Percentiles rank a stretch among this genome's conserved stretches.
Evolutionary conservation across 1,140 invertebrate species (phyloP).

Genomic region (Caenorhabditis brenneri): DNA sequence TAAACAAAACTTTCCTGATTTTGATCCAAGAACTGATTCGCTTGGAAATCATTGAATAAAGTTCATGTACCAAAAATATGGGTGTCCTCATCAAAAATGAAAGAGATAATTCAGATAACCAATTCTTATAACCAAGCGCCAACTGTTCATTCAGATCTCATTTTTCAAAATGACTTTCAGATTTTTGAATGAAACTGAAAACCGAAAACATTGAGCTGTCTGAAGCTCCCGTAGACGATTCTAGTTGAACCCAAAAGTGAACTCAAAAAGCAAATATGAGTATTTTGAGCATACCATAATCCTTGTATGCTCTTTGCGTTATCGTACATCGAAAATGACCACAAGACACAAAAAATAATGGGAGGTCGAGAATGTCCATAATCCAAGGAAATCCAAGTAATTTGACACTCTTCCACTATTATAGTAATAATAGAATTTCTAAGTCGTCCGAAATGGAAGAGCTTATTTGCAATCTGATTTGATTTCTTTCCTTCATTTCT

Average conservation of each 20-base stretch:
- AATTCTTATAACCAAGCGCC: no score
- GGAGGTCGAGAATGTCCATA: neutral
- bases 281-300: neutral
- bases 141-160: no score
- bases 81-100: no score
- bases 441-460: constrained; percentile 1
- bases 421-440: constrained; percentile 23
- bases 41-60: no score
- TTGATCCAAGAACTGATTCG: no score
- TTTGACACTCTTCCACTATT: neutral
- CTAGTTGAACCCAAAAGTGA: neutral
- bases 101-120: no score
- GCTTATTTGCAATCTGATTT: constrained; percentile 27
- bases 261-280: neutral
- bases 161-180: no score
- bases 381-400: neutral
- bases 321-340: neutral
- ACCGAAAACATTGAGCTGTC: no score
- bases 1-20: no score
- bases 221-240: no score
- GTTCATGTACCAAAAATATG: no score
- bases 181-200: no score
- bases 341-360: neutral
- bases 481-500: neutral
- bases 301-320: neutral